A percentile compares a stretch with the other conserved stretches of the same genome.
Evolutionary conservation across 1,140 invertebrate genomes (phyloP).

Genomic region (Lordiphosa clarofinis): DNA sequence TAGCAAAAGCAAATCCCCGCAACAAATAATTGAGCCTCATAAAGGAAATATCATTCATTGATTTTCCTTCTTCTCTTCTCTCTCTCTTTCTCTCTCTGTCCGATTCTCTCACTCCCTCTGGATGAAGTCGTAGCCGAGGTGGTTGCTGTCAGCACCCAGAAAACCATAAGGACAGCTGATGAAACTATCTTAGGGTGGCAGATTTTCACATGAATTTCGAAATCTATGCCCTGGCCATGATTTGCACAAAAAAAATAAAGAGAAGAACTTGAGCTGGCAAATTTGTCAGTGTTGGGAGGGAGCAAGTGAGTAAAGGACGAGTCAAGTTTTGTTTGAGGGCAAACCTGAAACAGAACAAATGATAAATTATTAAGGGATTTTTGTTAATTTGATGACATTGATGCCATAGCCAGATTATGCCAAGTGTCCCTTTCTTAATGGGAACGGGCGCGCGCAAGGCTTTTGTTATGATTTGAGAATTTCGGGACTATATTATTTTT

Average conservation of each 20-base stretch:
- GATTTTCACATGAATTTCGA: slow-evolving; percentile 68
- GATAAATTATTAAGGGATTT: slow-evolving; percentile 74
- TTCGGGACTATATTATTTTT: too few relatives aligned
- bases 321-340: slow-evolving; percentile 23
- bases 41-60: slow-evolving; percentile 78
- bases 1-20: slow-evolving; percentile 69
- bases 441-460: background rate
- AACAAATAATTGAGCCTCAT: slow-evolving; percentile 78
- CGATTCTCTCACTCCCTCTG: slow-evolving; percentile 15
- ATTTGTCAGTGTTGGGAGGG: slow-evolving; percentile 49
- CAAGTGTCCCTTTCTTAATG: slow-evolving; percentile 14
- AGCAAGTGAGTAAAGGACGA: background rate
- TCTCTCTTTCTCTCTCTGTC: too few relatives aligned
- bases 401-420: slow-evolving; percentile 63
- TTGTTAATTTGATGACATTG: slow-evolving; percentile 76
- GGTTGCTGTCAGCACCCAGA: slow-evolving; percentile 24
- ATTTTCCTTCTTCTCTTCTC: slow-evolving; percentile 46
- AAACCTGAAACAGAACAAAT: slow-evolving; percentile 51
- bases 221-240: slow-evolving; percentile 73
- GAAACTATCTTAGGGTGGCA: slow-evolving; percentile 64
- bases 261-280: slow-evolving; percentile 53
- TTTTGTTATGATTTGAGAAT: slow-evolving; percentile 11
- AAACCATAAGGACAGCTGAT: slow-evolving; percentile 63
- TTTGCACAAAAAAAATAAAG: slow-evolving; percentile 61
- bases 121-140: slow-evolving; percentile 37